Percentiles rank a stretch among this genome's conserved stretches.
Evolutionary conservation across 2,797 vertebrate species (phyloP).

Genomic region (Pseudopleuronectes americanus): DNA sequence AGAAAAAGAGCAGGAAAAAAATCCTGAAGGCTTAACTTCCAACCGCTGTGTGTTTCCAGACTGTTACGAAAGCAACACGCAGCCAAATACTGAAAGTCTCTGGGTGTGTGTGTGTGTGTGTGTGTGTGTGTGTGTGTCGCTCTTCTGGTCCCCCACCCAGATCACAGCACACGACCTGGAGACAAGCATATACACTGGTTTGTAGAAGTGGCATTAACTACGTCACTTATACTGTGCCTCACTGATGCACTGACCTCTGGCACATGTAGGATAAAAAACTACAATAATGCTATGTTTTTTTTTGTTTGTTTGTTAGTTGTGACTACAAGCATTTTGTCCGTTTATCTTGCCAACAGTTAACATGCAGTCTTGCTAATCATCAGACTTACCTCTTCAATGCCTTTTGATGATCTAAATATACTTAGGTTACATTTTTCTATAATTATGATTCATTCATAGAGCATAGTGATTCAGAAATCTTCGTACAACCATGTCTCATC

Average conservation of each 20-base stretch:
- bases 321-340: constrained; percentile 30
- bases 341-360: constrained; percentile 26
- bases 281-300: constrained; percentile 53
- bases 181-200: constrained; percentile 82
- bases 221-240: constrained; percentile 68
- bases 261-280: constrained; percentile 72
- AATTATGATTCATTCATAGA: constrained; percentile 1
- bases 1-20: not conserved
- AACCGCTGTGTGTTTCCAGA: constrained; percentile 26
- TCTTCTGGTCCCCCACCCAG: constrained; percentile 45
- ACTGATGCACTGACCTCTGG: constrained; percentile 81
- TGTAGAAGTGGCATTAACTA: constrained; percentile 71
- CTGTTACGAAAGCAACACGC: constrained; percentile 30
- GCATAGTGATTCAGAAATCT: constrained; percentile 8
- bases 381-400: constrained; percentile 40
- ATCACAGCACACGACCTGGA: constrained; percentile 56
- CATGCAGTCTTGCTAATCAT: constrained; percentile 48
- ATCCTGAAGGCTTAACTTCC: constrained; percentile 33
- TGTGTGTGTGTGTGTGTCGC: constrained; percentile 22
- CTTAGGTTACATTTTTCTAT: constrained; percentile 4
- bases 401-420: constrained; percentile 29
- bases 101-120: constrained; percentile 26
- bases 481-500: constrained; percentile 11
- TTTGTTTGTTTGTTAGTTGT: constrained; percentile 33
- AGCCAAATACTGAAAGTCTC: constrained; percentile 69